phyloP scores from a whole-genome alignment of 2,888 invertebrate species.

The Nemotelus pantherinus region DNA sequence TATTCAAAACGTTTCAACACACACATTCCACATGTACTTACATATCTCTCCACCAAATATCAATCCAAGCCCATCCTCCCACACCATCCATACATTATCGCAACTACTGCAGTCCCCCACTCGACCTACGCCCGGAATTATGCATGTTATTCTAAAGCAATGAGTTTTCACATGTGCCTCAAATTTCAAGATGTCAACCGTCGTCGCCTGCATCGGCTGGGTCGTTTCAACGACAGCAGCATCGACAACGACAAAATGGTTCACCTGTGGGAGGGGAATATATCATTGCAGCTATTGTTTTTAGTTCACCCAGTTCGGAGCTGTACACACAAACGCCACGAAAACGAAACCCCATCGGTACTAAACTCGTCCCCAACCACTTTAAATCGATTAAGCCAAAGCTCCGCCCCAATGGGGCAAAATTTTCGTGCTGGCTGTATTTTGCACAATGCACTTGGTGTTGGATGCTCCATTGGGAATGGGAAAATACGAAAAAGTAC shows the following conservation, averaged over 20 bases:
- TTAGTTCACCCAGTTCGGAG: background rate
- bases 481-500: no score
- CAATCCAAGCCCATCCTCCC: background rate
- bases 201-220: background rate
- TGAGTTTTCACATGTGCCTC: background rate
- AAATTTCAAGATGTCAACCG: slow-evolving; percentile 42
- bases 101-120: background rate
- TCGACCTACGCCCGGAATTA: background rate
- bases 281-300: background rate
- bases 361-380: background rate
- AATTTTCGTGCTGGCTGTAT: background rate
- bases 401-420: slow-evolving; percentile 34
- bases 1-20: no score
- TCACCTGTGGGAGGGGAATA: slow-evolving; percentile 20
- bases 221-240: no score
- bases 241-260: slow-evolving; percentile 18
- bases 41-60: no score
- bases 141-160: background rate
- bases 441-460: no score
- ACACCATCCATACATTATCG: background rate
- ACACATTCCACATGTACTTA: no score
- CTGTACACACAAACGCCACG: background rate
- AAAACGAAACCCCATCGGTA: background rate
- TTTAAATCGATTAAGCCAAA: slow-evolving; percentile 18
- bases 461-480: no score